These are phyloP conservation scores for Emmelina monodactyla DNA, from an alignment of 2,888 invertebrate species.

Conservation along the genomic window DNA sequence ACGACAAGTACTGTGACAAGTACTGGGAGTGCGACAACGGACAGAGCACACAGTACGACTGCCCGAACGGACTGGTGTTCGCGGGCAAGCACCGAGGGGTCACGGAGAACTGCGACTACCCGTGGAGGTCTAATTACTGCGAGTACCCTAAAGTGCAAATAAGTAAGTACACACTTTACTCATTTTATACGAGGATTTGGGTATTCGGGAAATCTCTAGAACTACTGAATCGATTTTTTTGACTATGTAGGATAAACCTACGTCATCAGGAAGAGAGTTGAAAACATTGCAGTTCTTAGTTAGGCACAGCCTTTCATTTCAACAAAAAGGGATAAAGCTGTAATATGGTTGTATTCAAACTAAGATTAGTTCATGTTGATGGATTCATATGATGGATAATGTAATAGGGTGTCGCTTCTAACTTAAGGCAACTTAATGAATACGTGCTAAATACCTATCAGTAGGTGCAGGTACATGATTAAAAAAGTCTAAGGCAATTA, in stretches of 20 bases:
- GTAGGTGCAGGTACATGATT: too few species aligned
- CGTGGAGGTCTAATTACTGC: conserved; percentile 89
- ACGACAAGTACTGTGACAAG: conserved; percentile 79
- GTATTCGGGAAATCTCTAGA: background rate
- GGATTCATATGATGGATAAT: too few species aligned
- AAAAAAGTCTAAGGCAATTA: too few species aligned
- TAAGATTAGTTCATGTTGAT: too few species aligned
- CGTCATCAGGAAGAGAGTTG: too few species aligned
- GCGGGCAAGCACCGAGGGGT: conserved; percentile 88
- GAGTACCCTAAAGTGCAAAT: conserved; percentile 68
- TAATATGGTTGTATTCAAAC: too few species aligned
- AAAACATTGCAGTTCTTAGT: too few species aligned
- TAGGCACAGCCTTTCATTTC: too few species aligned
- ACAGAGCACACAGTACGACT: conserved; percentile 84
- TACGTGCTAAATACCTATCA: too few species aligned
- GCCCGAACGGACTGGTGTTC: conserved; percentile 89
- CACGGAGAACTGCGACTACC: conserved; percentile 89
- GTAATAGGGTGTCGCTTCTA: too few species aligned
- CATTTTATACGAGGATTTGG: background rate
- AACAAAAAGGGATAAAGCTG: too few species aligned
- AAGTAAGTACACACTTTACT: conserved; percentile 75
- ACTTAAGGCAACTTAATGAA: too few species aligned
- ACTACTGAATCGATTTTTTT: background rate
- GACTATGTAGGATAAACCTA: background rate
- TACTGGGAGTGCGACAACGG: conserved; percentile 90